These are phyloP conservation scores for Coptotermes formosanus DNA, from an alignment of 1,140 invertebrate genomes.

Conservation along the genomic window DNA sequence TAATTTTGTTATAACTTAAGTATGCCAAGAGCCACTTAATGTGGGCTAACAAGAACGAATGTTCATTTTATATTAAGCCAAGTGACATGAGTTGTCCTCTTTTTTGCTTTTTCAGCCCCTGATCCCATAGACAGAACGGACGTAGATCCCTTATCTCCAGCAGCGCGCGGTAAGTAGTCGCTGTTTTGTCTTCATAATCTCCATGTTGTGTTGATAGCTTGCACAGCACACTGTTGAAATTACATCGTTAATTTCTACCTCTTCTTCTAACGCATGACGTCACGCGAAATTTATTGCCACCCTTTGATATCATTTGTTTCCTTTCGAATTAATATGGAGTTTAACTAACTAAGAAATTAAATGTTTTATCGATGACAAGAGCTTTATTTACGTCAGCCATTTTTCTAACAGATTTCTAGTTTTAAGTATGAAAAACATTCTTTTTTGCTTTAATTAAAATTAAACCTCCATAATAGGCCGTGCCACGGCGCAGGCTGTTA, in stretches of 20 bases:
- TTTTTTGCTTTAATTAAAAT: neutral
- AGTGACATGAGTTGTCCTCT: neutral
- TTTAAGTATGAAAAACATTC: neutral
- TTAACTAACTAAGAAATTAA: neutral
- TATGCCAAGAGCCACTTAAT: neutral
- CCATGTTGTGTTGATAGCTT: neutral
- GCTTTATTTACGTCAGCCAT: neutral
- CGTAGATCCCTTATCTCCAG: neutral
- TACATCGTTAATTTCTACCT: neutral
- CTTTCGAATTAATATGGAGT: neutral
- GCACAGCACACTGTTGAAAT: neutral
- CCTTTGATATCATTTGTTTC: neutral
- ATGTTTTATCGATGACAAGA: neutral
- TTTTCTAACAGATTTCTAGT: neutral
- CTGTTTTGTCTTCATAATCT: neutral
- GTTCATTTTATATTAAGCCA: neutral
- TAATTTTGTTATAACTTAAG: neutral
- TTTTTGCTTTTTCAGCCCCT: neutral
- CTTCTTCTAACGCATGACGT: neutral
- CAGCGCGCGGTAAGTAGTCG: neutral
- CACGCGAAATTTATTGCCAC: neutral
- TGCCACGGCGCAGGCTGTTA: too few species aligned
- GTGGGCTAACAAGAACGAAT: neutral
- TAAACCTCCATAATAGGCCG: too few species aligned
- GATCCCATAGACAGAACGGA: slow-evolving; percentile 6